Percentiles rank a stretch among this genome's conserved stretches.
These are phyloP conservation scores for Erynnis tages DNA, from an alignment of 2,888 invertebrate genomes.

Conservation along the genomic window DNA sequence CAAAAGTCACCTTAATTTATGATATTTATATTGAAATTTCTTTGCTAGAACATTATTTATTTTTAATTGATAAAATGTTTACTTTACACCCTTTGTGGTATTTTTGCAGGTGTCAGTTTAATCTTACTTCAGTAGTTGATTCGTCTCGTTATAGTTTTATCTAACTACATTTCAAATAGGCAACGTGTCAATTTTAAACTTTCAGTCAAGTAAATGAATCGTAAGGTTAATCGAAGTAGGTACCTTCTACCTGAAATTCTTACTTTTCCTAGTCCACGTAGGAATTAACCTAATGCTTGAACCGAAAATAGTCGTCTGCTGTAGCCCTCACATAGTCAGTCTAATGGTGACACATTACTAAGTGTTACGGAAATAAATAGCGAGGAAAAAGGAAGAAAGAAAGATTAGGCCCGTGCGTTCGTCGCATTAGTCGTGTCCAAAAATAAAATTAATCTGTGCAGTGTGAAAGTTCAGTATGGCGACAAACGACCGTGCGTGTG, in stretches of 20 bases:
- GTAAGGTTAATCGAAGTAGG: too few species aligned
- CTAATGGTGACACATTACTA: constrained; percentile 68
- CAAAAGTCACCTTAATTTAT: constrained; percentile 8
- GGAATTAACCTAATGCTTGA: constrained; percentile 36
- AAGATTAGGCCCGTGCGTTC: constrained; percentile 53
- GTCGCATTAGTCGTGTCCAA: constrained; percentile 62
- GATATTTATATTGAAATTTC: background rate
- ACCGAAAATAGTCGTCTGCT: constrained; percentile 47
- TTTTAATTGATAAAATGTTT: too few species aligned
- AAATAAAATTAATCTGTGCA: constrained; percentile 73
- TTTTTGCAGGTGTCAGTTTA: too few species aligned
- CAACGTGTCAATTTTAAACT: background rate
- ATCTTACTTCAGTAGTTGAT: too few species aligned
- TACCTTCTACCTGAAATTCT: background rate
- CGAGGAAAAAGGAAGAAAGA: constrained; percentile 62
- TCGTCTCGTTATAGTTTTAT: too few species aligned
- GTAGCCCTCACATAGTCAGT: constrained; percentile 55
- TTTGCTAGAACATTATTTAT: background rate
- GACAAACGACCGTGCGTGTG: constrained; percentile 58
- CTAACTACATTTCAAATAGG: too few species aligned
- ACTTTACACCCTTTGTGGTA: too few species aligned
- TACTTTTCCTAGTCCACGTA: constrained; percentile 9
- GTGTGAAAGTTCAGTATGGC: constrained; percentile 74
- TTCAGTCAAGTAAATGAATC: background rate
- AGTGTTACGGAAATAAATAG: constrained; percentile 69